These are phyloP conservation scores for Sinopyrophorus schimmeli DNA, from an alignment of 2,888 invertebrate species.

Conservation along the genomic window DNA sequence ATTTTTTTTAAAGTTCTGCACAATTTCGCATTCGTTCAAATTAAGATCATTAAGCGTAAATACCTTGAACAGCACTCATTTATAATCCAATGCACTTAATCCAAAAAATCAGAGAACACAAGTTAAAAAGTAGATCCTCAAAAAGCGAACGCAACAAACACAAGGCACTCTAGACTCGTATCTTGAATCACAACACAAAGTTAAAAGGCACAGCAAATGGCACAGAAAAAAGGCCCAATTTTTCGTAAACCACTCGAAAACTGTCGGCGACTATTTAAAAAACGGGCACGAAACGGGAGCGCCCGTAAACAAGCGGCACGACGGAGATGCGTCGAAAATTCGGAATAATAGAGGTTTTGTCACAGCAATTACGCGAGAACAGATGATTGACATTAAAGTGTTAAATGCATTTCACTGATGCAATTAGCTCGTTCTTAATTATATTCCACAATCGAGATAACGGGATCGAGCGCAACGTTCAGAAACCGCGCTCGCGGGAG, in stretches of 20 bases:
- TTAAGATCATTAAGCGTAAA: too few relatives aligned
- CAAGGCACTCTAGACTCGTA: neutral
- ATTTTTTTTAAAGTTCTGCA: too few relatives aligned
- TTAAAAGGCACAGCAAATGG: neutral
- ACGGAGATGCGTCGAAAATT: constrained; percentile 5
- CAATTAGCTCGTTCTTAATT: constrained; percentile 26
- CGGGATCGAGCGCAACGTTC: constrained; percentile 26
- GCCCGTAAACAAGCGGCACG: too few relatives aligned
- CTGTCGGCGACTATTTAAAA: too few relatives aligned
- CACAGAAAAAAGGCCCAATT: too few relatives aligned
- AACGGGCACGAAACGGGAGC: too few relatives aligned
- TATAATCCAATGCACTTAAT: constrained; percentile 16
- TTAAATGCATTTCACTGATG: constrained; percentile 22
- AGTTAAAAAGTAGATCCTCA: neutral
- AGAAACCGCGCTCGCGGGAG: constrained; percentile 38
- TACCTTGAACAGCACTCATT: constrained; percentile 12
- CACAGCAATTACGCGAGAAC: constrained; percentile 7
- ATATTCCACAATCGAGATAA: constrained; percentile 29
- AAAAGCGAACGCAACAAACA: neutral
- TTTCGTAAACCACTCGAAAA: too few relatives aligned
- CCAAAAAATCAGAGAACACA: constrained; percentile 11
- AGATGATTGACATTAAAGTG: constrained; percentile 10
- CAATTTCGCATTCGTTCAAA: too few relatives aligned
- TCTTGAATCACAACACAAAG: neutral
- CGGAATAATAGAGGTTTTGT: constrained; percentile 6